phyloP scores from a whole-genome alignment of 2,113 vertebrate species.

The Phaetusa simplex region DNA sequence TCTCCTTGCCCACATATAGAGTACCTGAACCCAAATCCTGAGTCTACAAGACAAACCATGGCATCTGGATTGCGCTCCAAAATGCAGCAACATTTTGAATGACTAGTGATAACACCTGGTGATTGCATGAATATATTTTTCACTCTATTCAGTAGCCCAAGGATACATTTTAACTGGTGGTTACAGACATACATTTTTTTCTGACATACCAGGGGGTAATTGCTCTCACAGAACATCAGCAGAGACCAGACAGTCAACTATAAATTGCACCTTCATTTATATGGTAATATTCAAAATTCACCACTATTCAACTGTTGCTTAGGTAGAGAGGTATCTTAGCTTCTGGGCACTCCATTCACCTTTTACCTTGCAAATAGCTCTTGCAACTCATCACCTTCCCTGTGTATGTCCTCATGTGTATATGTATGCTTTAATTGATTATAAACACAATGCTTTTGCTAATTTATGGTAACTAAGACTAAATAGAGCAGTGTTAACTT shows the following conservation, averaged over 20 bases:
- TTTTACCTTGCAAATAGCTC: neutral
- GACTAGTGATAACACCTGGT: neutral
- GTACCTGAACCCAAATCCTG: neutral
- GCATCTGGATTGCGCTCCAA: neutral
- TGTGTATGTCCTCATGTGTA: neutral
- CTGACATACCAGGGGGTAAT: neutral
- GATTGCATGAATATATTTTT: neutral
- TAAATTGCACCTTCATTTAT: neutral
- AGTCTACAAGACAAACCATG: neutral
- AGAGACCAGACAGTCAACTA: neutral
- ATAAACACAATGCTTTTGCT: neutral
- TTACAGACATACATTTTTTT: neutral
- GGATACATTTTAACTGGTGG: neutral
- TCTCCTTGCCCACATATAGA: neutral
- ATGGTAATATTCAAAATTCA: neutral
- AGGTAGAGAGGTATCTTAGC: neutral
- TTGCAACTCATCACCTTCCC: neutral
- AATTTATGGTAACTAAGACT: neutral
- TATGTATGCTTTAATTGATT: neutral
- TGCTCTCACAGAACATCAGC: neutral
- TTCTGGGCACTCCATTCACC: neutral
- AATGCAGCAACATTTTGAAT: neutral
- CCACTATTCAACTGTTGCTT: neutral
- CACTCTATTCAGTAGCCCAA: neutral
- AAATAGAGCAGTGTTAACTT: neutral